Evolutionary conservation across 2,797 vertebrate genomes (phyloP).

Genomic region (Arrhamphus sclerolepis): DNA sequence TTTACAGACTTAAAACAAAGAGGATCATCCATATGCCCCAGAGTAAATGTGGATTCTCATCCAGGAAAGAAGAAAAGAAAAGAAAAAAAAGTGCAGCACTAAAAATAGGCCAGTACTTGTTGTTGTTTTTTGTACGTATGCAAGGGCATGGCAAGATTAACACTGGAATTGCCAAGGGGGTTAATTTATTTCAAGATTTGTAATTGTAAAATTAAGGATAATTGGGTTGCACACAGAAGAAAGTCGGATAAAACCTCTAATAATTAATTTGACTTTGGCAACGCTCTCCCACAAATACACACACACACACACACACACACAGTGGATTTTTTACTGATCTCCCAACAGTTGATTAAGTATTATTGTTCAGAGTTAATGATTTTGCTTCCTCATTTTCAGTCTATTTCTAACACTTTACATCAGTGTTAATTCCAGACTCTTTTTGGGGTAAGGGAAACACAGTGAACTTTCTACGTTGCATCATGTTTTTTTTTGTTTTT

Average conservation of each 20-base stretch:
- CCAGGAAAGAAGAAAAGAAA: neutral
- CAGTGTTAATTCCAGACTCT: conserved; percentile 54
- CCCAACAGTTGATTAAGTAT: conserved; percentile 53
- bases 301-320: conserved; percentile 37
- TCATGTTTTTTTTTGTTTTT: conserved; percentile 43
- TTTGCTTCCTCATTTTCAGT: conserved; percentile 57
- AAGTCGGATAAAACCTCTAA: conserved; percentile 76
- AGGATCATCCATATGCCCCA: conserved; percentile 74
- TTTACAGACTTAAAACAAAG: conserved; percentile 76
- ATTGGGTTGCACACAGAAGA: conserved; percentile 75
- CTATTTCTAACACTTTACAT: conserved; percentile 73
- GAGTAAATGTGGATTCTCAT: conserved; percentile 62
- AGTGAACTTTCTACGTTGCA: conserved; percentile 59
- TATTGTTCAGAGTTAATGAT: conserved; percentile 71
- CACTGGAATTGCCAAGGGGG: conserved; percentile 71
- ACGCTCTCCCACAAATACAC: conserved; percentile 29
- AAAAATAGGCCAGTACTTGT: conserved; percentile 65
- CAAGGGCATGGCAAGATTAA: conserved; percentile 73
- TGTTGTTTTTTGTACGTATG: conserved; percentile 65
- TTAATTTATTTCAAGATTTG: conserved; percentile 71
- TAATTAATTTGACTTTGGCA: conserved; percentile 76
- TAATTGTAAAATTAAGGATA: conserved; percentile 80
- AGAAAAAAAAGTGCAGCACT: conserved; percentile 41
- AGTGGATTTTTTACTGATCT: conserved; percentile 46
- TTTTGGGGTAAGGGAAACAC: conserved; percentile 31